phyloP scores from a whole-genome alignment of 2,888 invertebrate species.

The Craniophora ligustri region DNA sequence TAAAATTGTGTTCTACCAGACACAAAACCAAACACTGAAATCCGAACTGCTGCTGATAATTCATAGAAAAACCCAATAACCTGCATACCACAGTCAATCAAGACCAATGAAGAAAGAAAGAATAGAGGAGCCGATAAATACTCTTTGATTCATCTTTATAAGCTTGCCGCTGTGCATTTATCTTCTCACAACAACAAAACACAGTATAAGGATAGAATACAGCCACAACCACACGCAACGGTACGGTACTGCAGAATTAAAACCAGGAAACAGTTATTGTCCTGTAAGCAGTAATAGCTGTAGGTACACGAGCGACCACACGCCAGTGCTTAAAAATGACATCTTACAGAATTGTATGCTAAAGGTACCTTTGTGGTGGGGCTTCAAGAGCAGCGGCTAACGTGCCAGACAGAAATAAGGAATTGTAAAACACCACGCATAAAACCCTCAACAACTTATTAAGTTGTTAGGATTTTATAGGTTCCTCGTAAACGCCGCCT shows the following conservation, averaged over 20 bases:
- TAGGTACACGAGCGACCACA: conserved; percentile 10
- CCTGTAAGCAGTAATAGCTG: conserved; percentile 9
- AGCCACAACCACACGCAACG: too few species aligned
- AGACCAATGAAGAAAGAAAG: too few species aligned
- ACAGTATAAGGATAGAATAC: background rate
- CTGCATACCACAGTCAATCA: too few species aligned
- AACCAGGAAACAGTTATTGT: conserved; percentile 5
- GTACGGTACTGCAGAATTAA: conserved; percentile 9
- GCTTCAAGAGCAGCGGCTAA: conserved; percentile 24
- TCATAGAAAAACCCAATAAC: too few species aligned
- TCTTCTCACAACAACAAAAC: background rate
- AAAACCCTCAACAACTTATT: conserved; percentile 29
- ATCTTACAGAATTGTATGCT: conserved; percentile 11
- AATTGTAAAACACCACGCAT: conserved; percentile 9
- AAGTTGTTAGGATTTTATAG: conserved; percentile 29
- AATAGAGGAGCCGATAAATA: too few species aligned
- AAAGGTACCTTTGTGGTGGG: conserved; percentile 23
- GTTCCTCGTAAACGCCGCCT: conserved; percentile 26
- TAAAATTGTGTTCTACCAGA: too few species aligned
- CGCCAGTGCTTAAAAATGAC: conserved; percentile 6
- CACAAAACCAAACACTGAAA: too few species aligned
- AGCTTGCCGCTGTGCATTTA: too few species aligned
- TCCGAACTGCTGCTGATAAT: too few species aligned
- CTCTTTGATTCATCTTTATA: too few species aligned
- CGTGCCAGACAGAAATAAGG: background rate